Evolutionary conservation across 2,113 vertebrate species (phyloP), one percentile per base, ranked within the genome.

Genomic region (Callipepla californica): DNA sequence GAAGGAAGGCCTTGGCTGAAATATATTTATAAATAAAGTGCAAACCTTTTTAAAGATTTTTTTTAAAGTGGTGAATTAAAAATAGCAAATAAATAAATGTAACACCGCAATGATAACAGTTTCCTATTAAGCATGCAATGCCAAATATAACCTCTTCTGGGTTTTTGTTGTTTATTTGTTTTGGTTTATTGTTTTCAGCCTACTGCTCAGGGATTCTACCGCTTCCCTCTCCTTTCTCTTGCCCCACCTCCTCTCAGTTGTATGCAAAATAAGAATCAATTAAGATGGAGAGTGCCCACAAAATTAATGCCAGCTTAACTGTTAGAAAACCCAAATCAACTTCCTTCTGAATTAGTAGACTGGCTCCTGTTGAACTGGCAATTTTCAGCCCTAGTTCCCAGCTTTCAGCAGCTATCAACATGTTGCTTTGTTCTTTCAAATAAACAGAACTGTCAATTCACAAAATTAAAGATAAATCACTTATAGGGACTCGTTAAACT

Each of bases 41-140:
- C 6, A 92, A 75, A 61, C 4, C 5, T 70, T 77, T 95, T 67
- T 63, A 51, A 72, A 12, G 11, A 14, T 62, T 55, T 70, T 76
- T 74, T 75, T 61, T 67, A 14, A 11, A 17, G 61, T 57, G 8
- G 4, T 70, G 36, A 86, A 79, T 69, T 36, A 63, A 78, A 80
- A 57, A 74, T 50, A 61, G 9, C 0, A 30, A 84, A 72, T 20
- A 57, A 57, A 28, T 14, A 55, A 55, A 57, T 32, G 19, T 11
- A 57, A 32, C 17, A 57, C 26, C 30, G 78, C 42, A 72, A 79
- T 80, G 76, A 2, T 28, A 55, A 79, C 17, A 82, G 8, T 30
- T 93, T 89, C 21, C 36, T 87, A 34, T 62, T 93, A 89, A 95
- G 81, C 38, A 87, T 19, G 53, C 74, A 82, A 79, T 45, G n/a